Evolutionary conservation across 2,113 vertebrate genomes (phyloP).

Genomic region (Boleophthalmus pectinirostris): DNA sequence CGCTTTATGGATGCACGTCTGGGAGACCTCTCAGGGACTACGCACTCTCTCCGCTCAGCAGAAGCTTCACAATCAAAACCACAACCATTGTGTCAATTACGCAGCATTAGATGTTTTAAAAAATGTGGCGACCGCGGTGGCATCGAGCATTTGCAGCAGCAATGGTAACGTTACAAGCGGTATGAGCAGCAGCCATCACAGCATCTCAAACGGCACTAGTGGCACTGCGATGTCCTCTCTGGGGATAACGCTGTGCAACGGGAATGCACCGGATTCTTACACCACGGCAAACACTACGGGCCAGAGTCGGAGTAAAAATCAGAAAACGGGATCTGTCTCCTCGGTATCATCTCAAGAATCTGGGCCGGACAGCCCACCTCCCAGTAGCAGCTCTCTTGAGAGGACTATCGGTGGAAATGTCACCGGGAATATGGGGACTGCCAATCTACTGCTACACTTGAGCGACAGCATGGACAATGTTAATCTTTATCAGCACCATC

Average conservation of each 20-base stretch:
- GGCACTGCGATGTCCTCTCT: conserved; percentile 52
- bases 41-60: conserved; percentile 76
- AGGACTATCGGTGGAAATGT: conserved; percentile 68
- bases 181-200: conserved; percentile 62
- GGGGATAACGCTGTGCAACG: conserved; percentile 53
- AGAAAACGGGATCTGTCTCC: conserved; percentile 81
- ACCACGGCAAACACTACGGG: conserved; percentile 26
- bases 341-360: conserved; percentile 82
- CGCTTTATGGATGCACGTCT: conserved; percentile 97
- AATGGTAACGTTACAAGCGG: conserved; percentile 42
- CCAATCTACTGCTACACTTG: conserved; percentile 60
- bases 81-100: conserved; percentile 82
- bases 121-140: conserved; percentile 67
- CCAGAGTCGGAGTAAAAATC: conserved; percentile 70
- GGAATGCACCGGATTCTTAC: conserved; percentile 44
- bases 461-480: conserved; percentile 76
- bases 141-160: conserved; percentile 56
- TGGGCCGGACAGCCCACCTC: conserved; percentile 79
- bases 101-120: conserved; percentile 78
- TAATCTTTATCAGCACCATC: conserved; percentile 66
- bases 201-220: conserved; percentile 46
- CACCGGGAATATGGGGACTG: conserved; percentile 62
- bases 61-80: conserved; percentile 77
- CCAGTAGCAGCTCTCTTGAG: conserved; percentile 80
- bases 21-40: conserved; percentile 94